Conservation (phyloP, 2,113 vertebrate species). For the Plecotus auritus region DNA sequence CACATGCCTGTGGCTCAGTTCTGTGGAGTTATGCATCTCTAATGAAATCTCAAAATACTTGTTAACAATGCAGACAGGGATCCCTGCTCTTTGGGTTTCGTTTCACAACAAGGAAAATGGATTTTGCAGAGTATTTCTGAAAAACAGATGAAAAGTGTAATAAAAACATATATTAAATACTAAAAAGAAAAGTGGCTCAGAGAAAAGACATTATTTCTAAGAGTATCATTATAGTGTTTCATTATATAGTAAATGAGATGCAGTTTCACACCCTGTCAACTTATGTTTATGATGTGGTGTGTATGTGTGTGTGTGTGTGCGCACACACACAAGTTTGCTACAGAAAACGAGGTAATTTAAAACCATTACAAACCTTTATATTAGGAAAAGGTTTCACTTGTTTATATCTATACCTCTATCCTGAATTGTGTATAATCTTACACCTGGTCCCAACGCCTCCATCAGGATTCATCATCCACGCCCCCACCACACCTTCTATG, state of each 20-base stretch:
- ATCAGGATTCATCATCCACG: neutral
- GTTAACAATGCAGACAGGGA: neutral
- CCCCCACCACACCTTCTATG: neutral
- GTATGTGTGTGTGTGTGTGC: neutral
- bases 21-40: neutral
- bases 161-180: slow-evolving; percentile 41
- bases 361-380: neutral
- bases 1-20: neutral
- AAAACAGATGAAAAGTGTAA: slow-evolving; percentile 35
- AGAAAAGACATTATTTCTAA: slow-evolving; percentile 43
- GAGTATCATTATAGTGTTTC: slow-evolving; percentile 48
- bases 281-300: neutral
- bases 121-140: slow-evolving; percentile 44
- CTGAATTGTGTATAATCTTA: neutral
- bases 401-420: neutral
- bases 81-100: neutral
- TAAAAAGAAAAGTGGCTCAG: slow-evolving; percentile 49
- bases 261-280: slow-evolving; percentile 37
- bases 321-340: neutral
- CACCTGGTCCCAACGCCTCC: neutral
- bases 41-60: slow-evolving; percentile 34
- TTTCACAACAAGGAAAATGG: slow-evolving; percentile 41
- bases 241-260: slow-evolving; percentile 18
- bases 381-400: neutral
- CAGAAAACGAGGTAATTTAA: slow-evolving; percentile 5